Evolutionary conservation across 2,797 vertebrate genomes (phyloP).

Genomic region (Rousettus madagascariensis): DNA sequence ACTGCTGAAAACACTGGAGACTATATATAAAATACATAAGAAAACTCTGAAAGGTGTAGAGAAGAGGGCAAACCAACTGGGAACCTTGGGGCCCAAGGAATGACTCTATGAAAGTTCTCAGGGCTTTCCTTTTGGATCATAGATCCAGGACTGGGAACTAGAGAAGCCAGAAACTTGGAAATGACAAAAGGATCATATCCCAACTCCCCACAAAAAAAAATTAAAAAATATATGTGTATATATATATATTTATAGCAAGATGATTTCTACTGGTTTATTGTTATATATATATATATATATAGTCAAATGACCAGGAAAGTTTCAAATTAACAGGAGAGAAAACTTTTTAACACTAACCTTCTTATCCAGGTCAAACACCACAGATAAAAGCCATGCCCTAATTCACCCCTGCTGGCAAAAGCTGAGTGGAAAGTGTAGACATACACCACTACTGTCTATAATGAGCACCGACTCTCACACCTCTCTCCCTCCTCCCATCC

Average conservation of each 20-base stretch:
- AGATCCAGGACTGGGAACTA: not conserved
- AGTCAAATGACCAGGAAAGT: not conserved
- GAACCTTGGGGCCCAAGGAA: not conserved
- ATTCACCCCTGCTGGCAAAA: not conserved
- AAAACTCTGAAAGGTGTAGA: not conserved
- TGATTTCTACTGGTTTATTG: too few relatives aligned
- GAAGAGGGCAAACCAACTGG: not conserved
- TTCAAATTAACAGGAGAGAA: not conserved
- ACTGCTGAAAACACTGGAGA: not conserved
- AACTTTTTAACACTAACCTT: not conserved
- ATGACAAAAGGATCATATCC: not conserved
- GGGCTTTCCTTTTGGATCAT: not conserved
- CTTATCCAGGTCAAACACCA: not conserved
- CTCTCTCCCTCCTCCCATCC: not conserved
- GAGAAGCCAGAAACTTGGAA: not conserved
- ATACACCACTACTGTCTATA: too few relatives aligned
- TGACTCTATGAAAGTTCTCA: not conserved
- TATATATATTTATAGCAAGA: too few relatives aligned
- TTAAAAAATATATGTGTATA: too few relatives aligned
- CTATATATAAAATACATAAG: not conserved
- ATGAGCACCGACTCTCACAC: rapidly evolving
- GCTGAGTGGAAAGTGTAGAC: not conserved
- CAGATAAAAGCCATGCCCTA: not conserved
- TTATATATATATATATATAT: too few relatives aligned
- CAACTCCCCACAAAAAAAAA: not conserved